Evolutionary conservation across 2,797 vertebrate genomes (phyloP).

Genomic region (Tenualosa thibaudeaui): DNA sequence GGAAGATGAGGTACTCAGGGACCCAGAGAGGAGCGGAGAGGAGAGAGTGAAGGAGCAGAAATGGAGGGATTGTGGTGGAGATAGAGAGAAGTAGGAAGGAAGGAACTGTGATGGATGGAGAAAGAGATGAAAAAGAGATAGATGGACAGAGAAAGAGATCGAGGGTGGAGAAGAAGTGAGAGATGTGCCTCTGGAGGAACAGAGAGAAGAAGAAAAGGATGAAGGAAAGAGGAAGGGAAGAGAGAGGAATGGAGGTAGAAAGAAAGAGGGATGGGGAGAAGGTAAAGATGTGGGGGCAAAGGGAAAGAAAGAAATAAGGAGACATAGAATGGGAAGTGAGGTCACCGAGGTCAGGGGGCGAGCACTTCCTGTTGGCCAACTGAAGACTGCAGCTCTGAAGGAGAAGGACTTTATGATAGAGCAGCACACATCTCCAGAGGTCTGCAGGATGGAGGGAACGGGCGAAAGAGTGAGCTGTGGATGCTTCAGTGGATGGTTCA

Average conservation of each 20-base stretch:
- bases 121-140: neutral
- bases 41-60: neutral
- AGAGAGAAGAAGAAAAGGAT: neutral
- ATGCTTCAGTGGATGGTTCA: too few relatives aligned
- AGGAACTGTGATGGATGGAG: neutral
- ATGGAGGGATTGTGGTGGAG: neutral
- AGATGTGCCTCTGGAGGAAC: neutral
- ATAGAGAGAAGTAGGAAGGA: neutral
- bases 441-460: neutral
- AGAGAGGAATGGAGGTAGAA: neutral
- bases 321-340: neutral
- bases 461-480: too few relatives aligned
- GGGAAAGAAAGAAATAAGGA: neutral
- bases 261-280: neutral
- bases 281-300: neutral
- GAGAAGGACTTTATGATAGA: neutral
- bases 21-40: neutral
- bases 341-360: neutral
- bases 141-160: neutral
- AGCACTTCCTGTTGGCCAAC: neutral
- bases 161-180: neutral
- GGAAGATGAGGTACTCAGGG: constrained; percentile 33
- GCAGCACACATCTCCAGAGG: neutral
- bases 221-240: neutral
- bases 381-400: neutral